Evolutionary conservation across 2,888 invertebrate genomes (phyloP), one percentile per base, ranked within the genome.

Genomic region (Acronicta aceris): DNA sequence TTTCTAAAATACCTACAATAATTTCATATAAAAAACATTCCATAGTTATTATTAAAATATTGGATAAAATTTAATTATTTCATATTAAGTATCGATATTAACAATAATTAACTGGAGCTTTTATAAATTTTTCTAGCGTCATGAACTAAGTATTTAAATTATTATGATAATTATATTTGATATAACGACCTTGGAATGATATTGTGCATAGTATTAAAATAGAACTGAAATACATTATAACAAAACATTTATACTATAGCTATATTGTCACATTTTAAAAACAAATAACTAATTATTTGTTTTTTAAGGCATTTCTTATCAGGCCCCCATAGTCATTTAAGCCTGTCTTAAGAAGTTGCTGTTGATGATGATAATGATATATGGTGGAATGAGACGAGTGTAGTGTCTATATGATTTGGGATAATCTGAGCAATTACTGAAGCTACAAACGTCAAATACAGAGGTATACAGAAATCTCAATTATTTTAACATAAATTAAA

Each of bases 171-270:
- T 65, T 69, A 56, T 50, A 61, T 58, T 45, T 62, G 60, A 25
- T 45, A 60, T 59, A 56, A 66, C 71, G 64, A 71, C 70, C 59
- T 69, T 83, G 84, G 82, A 83, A 83, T 83, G 81, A 79, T 77
- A 74, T 66, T 60, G 53, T 65, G 63, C 59, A 50, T 62, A 58
- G 56, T 36, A 57, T 51, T 52, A 59, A 30, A 45, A 36, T 41
- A 51, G 38, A 16, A 25, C 16, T 42, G 47, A 41, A 42, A 52
- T 49, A 50, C 25, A 27, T 30, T 38, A n/a, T n/a, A n/a, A n/a
- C n/a, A 38, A 13, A 38, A 38, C 38, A 38, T 38, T n/a, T n/a
- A 36, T 36, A n/a, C n/a, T 38, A 36, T 5, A 30, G 30, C 9
- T 13, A 36, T 36, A 13, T 36, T 36, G 36, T 33, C 27, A 27